Conservation (phyloP, 2,113 vertebrate species). For the Eretmochelys imbricata region DNA sequence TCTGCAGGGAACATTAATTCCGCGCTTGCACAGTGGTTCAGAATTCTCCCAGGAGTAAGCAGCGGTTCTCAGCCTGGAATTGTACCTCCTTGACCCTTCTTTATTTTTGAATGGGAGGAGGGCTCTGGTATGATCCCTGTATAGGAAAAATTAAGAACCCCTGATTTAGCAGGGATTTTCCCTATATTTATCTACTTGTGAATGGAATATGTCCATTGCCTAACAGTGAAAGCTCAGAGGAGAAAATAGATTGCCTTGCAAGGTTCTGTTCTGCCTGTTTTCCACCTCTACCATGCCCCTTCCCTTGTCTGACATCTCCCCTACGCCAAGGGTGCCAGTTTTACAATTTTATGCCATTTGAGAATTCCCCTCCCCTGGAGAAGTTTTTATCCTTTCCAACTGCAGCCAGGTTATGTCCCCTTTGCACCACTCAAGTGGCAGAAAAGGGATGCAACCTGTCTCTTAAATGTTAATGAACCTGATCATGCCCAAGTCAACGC, state of each 20-base stretch:
- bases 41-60: neutral
- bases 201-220: neutral
- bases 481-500: neutral
- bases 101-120: neutral
- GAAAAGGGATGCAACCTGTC: neutral
- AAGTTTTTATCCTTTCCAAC: neutral
- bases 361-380: neutral
- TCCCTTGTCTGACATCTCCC: neutral
- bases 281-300: neutral
- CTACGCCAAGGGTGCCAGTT: neutral
- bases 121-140: neutral
- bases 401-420: neutral
- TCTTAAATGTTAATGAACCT: neutral
- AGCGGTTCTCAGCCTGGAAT: neutral
- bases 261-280: neutral
- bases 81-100: neutral
- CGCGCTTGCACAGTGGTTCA: too few relatives aligned
- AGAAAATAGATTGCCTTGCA: neutral
- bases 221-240: neutral
- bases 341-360: neutral
- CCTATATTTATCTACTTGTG: neutral
- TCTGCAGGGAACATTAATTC: neutral
- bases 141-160: neutral
- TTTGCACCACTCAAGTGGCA: neutral
- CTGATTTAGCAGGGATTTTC: neutral